phyloP scores from a whole-genome alignment of 2,888 invertebrate species.

The Heteropelma amictum region DNA sequence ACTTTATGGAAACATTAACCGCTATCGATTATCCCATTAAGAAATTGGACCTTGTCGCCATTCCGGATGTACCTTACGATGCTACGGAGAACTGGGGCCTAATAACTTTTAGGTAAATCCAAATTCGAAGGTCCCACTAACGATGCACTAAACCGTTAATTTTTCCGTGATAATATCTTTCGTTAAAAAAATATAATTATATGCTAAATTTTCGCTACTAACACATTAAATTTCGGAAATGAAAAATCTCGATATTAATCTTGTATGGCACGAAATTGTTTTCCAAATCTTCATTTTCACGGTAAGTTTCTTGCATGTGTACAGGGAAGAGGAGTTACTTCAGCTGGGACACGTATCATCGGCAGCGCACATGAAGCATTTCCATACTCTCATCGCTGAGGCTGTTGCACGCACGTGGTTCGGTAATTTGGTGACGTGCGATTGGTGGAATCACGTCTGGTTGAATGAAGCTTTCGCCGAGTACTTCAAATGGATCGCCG shows the following conservation, averaged over 20 bases:
- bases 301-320: background rate
- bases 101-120: slow-evolving; percentile 81
- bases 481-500: slow-evolving; percentile 77
- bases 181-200: background rate
- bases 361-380: slow-evolving; percentile 76
- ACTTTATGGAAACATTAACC: slow-evolving; percentile 81
- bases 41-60: slow-evolving; percentile 90
- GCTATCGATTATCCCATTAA: slow-evolving; percentile 84
- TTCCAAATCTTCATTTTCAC: background rate
- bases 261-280: no score
- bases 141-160: no score
- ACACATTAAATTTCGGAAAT: background rate
- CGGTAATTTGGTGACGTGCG: slow-evolving; percentile 85
- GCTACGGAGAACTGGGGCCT: slow-evolving; percentile 98
- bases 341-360: slow-evolving; percentile 56
- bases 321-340: slow-evolving; percentile 69
- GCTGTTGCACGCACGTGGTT: slow-evolving; percentile 89
- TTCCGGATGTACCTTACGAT: slow-evolving; percentile 90
- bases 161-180: no score
- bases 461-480: slow-evolving; percentile 87
- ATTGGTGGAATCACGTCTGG: slow-evolving; percentile 87
- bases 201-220: background rate
- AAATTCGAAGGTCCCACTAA: no score
- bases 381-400: slow-evolving; percentile 82
- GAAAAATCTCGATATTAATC: background rate